Base-by-base conservation (phyloP, 2,888 invertebrate genomes). In the Cheilosia impressa region DNA sequence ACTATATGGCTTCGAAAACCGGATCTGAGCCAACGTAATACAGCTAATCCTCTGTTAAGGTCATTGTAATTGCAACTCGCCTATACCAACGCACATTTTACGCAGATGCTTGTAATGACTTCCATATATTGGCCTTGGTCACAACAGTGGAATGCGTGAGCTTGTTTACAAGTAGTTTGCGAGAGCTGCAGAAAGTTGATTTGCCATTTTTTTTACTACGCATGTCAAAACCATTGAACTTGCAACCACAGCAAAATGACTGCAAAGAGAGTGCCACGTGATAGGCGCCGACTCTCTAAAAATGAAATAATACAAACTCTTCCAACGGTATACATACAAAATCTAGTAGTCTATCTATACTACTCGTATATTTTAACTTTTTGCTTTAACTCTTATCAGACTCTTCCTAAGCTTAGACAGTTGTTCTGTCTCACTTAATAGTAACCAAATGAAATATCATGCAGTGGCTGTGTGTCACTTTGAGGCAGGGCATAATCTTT, bases 381-480 rank as follows among this genome's bases (percentile, higher is more conserved):
- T 63, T 62, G 55, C 19, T 38, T 76, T 53, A 65, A 50, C 65
- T 69, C 65, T 73, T 80, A 71, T 84, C 63, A 77, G 84, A 78
- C 76, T 84, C 69, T 77, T 80, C 45, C 50, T 77, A 55, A 27
- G 38, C 57, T 63, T 43, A 68, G 53, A 68, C 50, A 47, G 43
- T 38, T 69, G 34, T 43, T 69, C 78, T 58, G 38, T 65, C 78
- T 65, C 31, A 89, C 76, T 93, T 95, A 96, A 92, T 95, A 96
- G 91, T 96, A 95, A 89, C 97, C 96, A 90, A 97, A 97, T 80
- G 96, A 95, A 91, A 97, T 96, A 90, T 97, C 97, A 90, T 97
- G 96, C 45, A 96, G 93, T 0, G 96, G 94, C 45, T 94, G 93
- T 0, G 96, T 93, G 9, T 95, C 93, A 31, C 95, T 95, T 87